Percentiles rank a stretch among this genome's conserved stretches.
Conservation (phyloP, 2,888 invertebrate genomes). For the Harpagoxenus sublaevis region DNA sequence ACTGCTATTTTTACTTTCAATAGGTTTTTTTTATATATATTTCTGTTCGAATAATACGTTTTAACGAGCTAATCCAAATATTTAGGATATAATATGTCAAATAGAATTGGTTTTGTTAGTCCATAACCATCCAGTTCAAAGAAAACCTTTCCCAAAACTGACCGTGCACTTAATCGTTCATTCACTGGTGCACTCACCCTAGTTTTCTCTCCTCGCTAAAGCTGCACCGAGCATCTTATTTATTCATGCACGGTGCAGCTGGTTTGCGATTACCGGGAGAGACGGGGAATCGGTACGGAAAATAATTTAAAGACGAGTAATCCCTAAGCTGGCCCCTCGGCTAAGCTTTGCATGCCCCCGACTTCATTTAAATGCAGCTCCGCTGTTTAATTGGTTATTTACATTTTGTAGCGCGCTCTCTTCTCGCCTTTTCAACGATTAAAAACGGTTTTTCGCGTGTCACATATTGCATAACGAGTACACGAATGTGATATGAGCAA, state of each 20-base stretch:
- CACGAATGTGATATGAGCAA: constrained; percentile 16
- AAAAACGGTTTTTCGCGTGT: constrained; percentile 24
- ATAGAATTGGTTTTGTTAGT: too few species aligned
- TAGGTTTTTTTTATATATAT: too few species aligned
- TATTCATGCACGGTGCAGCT: constrained; percentile 51
- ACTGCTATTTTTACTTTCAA: too few species aligned
- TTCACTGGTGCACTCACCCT: too few species aligned
- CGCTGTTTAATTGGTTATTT: constrained; percentile 52
- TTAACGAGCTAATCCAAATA: too few species aligned
- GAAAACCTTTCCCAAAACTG: too few species aligned
- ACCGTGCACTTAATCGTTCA: too few species aligned
- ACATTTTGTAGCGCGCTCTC: constrained; percentile 16
- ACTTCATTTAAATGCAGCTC: constrained; percentile 44
- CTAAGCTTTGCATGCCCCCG: constrained; percentile 33
- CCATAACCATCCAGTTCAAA: too few species aligned
- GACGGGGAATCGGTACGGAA: constrained; percentile 48
- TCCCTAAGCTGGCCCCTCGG: constrained; percentile 32
- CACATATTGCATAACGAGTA: constrained; percentile 16
- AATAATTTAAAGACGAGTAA: constrained; percentile 55
- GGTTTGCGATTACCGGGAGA: constrained; percentile 35
- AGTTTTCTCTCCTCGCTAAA: constrained; percentile 36
- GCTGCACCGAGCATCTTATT: constrained; percentile 40
- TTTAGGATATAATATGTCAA: too few species aligned
- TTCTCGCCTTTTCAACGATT: not conserved
- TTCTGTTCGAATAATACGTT: too few species aligned